Conservation (phyloP, 2,797 vertebrate species). For the Macropus fuliginosus region DNA sequence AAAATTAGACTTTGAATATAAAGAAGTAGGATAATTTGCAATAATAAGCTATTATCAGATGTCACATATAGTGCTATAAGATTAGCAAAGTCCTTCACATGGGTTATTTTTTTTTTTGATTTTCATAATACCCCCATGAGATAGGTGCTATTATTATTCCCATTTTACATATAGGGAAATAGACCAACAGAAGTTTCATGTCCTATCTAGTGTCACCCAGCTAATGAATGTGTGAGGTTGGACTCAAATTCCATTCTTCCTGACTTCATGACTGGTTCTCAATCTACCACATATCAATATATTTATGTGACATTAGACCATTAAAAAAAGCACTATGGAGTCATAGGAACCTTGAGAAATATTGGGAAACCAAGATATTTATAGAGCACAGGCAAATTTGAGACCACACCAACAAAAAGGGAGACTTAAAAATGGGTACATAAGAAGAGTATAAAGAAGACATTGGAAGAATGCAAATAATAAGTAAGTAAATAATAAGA, state of each 20-base stretch:
- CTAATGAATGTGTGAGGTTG: background rate
- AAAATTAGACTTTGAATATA: background rate
- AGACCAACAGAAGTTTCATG: background rate
- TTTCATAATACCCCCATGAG: background rate
- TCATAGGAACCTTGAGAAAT: constrained; percentile 54
- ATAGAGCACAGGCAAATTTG: constrained; percentile 66
- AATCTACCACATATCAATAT: background rate
- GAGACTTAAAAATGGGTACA: constrained; percentile 9
- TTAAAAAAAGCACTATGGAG: constrained; percentile 7
- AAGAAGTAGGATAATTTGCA: background rate
- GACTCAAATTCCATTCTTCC: background rate
- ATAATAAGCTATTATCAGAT: background rate
- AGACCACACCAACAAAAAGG: constrained; percentile 49
- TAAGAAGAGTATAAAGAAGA: background rate
- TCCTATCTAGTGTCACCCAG: background rate
- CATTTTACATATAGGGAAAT: background rate
- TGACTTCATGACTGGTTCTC: background rate
- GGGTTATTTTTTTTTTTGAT: background rate
- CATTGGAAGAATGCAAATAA: background rate
- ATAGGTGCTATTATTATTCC: background rate
- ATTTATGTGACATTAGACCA: constrained; percentile 6
- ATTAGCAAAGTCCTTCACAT: background rate
- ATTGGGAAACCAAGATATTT: constrained; percentile 44
- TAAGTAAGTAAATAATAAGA: background rate
- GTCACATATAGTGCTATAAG: background rate